phyloP scores from a whole-genome alignment of 2,888 invertebrate species.

The Gisinianus flammeolus region DNA sequence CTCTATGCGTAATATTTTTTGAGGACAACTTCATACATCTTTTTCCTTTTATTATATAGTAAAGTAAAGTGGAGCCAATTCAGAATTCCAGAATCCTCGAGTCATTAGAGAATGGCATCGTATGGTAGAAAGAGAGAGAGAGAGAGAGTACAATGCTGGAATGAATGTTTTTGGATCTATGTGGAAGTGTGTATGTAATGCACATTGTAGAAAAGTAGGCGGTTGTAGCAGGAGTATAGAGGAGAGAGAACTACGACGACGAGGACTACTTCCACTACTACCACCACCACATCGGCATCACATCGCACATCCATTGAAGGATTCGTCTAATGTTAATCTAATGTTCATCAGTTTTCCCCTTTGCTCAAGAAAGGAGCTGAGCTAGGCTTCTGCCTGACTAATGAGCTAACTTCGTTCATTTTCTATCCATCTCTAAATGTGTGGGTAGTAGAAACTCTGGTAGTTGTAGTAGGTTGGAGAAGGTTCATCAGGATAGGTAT shows the following conservation, averaged over 20 bases:
- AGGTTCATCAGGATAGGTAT: slow-evolving; percentile 3
- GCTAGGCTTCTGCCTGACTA: slow-evolving; percentile 36
- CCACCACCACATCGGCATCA: background rate
- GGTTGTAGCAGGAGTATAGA: background rate
- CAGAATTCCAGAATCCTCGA: background rate
- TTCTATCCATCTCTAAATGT: slow-evolving; percentile 32
- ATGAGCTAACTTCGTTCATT: slow-evolving; percentile 51
- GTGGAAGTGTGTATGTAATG: background rate
- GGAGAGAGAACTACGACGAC: background rate
- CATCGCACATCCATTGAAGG: slow-evolving; percentile 23
- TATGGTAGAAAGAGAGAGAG: slow-evolving; percentile 1
- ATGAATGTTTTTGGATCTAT: background rate
- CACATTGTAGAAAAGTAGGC: background rate
- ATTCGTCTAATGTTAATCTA: slow-evolving; percentile 30
- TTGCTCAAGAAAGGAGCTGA: slow-evolving; percentile 28
- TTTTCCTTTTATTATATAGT: too few species aligned
- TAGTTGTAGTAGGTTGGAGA: background rate
- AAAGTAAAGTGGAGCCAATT: too few species aligned
- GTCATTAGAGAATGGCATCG: slow-evolving; percentile 13
- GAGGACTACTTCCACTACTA: too few species aligned
- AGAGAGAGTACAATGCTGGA: background rate
- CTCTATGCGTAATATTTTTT: too few species aligned
- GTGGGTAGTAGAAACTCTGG: background rate
- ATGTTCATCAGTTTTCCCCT: slow-evolving; percentile 29
- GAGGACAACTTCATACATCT: too few species aligned